Evolutionary conservation across 2,113 vertebrate species (phyloP).

Genomic region (Puffinus mauretanicus): DNA sequence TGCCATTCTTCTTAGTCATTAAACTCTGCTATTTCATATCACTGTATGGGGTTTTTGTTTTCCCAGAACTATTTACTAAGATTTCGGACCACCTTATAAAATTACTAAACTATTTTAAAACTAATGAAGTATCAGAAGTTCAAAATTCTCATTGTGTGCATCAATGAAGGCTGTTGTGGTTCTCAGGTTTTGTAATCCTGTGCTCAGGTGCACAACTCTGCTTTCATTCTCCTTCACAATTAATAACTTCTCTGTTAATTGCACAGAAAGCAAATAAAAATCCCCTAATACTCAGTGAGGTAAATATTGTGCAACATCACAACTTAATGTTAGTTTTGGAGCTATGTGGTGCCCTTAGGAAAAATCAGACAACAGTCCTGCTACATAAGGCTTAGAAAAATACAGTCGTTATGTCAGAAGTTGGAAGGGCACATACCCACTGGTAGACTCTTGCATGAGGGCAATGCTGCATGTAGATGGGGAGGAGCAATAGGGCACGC

Average conservation of each 20-base stretch:
- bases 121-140: neutral
- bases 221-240: neutral
- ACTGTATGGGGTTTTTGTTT: accelerated
- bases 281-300: neutral
- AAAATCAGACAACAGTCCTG: neutral
- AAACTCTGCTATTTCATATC: neutral
- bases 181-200: neutral
- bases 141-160: neutral
- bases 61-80: neutral
- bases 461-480: no score
- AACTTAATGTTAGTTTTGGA: neutral
- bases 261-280: neutral
- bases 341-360: neutral
- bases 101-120: neutral
- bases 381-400: neutral
- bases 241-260: neutral
- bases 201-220: neutral
- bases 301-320: neutral
- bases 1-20: neutral
- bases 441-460: neutral
- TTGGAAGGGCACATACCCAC: accelerated
- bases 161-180: neutral
- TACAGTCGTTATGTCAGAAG: neutral
- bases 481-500: neutral
- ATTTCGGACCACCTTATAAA: neutral